These are phyloP conservation scores for Polyergus mexicanus DNA, from an alignment of 1,140 invertebrate genomes.

Conservation along the genomic window DNA sequence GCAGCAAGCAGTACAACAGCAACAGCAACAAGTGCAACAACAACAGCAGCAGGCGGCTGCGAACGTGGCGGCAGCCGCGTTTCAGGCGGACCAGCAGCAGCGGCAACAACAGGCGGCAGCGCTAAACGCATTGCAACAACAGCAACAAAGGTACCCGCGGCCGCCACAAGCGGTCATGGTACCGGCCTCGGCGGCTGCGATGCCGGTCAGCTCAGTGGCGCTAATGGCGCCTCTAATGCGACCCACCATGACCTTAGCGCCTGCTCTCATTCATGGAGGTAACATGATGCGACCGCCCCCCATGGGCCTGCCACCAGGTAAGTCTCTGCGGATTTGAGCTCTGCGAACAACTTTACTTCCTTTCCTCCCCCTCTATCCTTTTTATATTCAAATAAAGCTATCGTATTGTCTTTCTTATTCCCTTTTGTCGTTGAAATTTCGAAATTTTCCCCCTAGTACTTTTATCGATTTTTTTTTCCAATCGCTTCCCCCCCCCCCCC, in stretches of 20 bases:
- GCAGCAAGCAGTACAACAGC: conserved; percentile 78
- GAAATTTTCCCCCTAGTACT: conserved; percentile 18
- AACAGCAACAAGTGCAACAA: conserved; percentile 78
- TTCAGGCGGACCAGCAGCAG: conserved; percentile 84
- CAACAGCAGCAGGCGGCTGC: conserved; percentile 79
- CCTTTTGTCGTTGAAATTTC: conserved; percentile 19
- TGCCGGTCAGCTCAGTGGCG: conserved; percentile 87
- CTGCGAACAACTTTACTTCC: conserved; percentile 1
- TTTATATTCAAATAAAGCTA: neutral
- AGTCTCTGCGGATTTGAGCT: conserved; percentile 81
- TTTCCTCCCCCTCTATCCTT: neutral
- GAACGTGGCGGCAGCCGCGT: conserved; percentile 80
- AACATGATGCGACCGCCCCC: conserved; percentile 92
- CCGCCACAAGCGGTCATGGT: conserved; percentile 83
- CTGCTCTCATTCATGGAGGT: conserved; percentile 90
- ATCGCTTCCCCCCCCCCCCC: neutral
- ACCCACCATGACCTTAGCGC: conserved; percentile 89
- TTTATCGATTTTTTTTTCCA: conserved; percentile 23
- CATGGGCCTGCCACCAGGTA: conserved; percentile 91
- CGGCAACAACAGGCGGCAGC: conserved; percentile 82
- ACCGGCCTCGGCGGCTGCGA: conserved; percentile 85
- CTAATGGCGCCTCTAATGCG: conserved; percentile 89
- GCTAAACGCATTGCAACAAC: conserved; percentile 79
- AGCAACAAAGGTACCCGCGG: conserved; percentile 82
- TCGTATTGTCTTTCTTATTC: conserved; percentile 14